Conservation (phyloP, 2,888 invertebrate genomes). For the Platycheirus albimanus region DNA sequence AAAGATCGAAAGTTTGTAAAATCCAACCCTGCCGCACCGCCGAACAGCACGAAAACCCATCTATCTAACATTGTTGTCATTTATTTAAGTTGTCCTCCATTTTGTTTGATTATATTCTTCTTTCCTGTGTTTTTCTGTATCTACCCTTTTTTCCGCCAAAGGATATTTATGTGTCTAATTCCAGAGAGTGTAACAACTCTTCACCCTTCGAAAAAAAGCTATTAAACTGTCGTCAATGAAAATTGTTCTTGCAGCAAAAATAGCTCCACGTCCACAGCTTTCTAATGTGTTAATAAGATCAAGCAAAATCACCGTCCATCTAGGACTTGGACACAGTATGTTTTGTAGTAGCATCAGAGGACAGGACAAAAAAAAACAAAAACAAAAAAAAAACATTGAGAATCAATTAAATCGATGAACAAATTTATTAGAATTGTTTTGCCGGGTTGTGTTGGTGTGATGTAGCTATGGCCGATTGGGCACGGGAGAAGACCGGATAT, state of each 20-base stretch:
- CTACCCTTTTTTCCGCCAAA: conserved; percentile 5
- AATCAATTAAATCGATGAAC: conserved; percentile 70
- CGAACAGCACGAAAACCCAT: conserved; percentile 36
- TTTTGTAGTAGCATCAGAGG: background rate
- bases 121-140: background rate
- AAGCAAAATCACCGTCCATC: conserved; percentile 22
- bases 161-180: conserved; percentile 60
- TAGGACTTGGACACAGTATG: background rate
- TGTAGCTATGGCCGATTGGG: too few species aligned
- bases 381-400: too few species aligned
- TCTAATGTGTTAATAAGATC: conserved; percentile 68
- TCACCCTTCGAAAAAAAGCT: conserved; percentile 1
- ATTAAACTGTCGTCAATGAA: conserved; percentile 57
- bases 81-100: conserved; percentile 45
- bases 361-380: conserved; percentile 2
- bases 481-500: background rate
- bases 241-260: conserved; percentile 43
- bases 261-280: conserved; percentile 41
- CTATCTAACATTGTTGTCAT: conserved; percentile 53
- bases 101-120: background rate
- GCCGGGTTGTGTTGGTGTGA: conserved; percentile 20
- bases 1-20: conserved; percentile 47
- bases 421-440: conserved; percentile 72
- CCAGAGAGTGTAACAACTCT: conserved; percentile 22
- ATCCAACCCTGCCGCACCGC: background rate